Conservation (phyloP, 2,113 vertebrate genomes). For the Dipodomys ordii region DNA sequence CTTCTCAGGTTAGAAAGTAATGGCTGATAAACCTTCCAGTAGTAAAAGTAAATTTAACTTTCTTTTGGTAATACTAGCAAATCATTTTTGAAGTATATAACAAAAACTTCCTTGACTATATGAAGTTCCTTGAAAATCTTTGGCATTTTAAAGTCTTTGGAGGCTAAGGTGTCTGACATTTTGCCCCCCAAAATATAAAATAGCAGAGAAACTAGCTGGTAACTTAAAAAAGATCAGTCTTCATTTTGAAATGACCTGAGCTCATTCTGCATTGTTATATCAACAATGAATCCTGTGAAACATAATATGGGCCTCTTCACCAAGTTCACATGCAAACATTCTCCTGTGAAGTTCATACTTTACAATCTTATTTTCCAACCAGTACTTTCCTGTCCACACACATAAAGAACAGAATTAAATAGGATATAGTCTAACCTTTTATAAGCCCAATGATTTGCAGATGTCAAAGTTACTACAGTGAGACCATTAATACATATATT, state of each 20-base stretch:
- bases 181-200: slow-evolving; percentile 42
- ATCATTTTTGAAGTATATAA: slow-evolving; percentile 14
- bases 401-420: not conserved
- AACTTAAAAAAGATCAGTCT: slow-evolving; percentile 47
- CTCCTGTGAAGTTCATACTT: not conserved
- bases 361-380: not conserved
- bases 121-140: slow-evolving; percentile 61
- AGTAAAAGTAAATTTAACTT: not conserved
- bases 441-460: slow-evolving; percentile 29
- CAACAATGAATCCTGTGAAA: not conserved
- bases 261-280: slow-evolving; percentile 29
- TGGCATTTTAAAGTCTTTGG: slow-evolving; percentile 64
- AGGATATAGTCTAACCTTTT: slow-evolving; percentile 7
- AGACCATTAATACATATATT: not conserved
- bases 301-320: not conserved
- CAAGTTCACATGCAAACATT: not conserved
- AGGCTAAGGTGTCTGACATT: slow-evolving; percentile 30
- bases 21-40: not conserved
- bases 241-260: slow-evolving; percentile 76
- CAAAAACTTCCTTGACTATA: slow-evolving; percentile 15
- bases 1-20: not conserved
- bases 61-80: slow-evolving; percentile 33
- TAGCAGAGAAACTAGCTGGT: slow-evolving; percentile 56
- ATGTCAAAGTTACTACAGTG: slow-evolving; percentile 28
- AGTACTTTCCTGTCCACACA: not conserved